Evolutionary conservation across 2,888 invertebrate species (phyloP).

Genomic region (Dilophus febrilis): DNA sequence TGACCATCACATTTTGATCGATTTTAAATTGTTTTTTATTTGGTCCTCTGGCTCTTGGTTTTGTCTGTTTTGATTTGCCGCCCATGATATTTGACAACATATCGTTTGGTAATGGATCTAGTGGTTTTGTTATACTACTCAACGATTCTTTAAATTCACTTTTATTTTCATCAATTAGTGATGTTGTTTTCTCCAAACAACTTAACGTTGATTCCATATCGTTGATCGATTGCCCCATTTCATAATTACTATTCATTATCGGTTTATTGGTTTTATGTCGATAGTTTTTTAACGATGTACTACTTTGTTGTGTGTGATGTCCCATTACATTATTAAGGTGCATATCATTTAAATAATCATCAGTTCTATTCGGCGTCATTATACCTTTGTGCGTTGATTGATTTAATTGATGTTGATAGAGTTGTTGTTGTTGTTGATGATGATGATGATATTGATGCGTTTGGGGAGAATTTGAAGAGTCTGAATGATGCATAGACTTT

Average conservation of each 20-base stretch:
- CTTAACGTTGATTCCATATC: slow-evolving; percentile 6
- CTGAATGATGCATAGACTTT: too few relatives aligned
- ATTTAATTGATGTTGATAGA: not conserved
- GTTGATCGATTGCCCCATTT: not conserved
- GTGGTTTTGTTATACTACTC: slow-evolving; percentile 6
- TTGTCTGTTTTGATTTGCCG: not conserved
- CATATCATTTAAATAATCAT: too few relatives aligned
- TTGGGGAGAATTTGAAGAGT: too few relatives aligned
- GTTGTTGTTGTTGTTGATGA: not conserved
- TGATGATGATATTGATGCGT: not conserved
- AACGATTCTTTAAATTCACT: slow-evolving; percentile 8
- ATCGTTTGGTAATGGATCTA: not conserved
- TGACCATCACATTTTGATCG: not conserved
- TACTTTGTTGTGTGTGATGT: too few relatives aligned
- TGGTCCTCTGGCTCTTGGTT: not conserved
- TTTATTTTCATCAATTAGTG: slow-evolving; percentile 7
- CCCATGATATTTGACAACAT: not conserved
- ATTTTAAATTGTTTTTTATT: not conserved
- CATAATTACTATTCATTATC: not conserved
- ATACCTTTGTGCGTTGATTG: slow-evolving; percentile 2
- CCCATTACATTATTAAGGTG: too few relatives aligned
- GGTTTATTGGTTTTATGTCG: slow-evolving; percentile 6
- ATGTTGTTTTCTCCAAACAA: slow-evolving; percentile 6
- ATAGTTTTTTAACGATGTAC: slow-evolving; percentile 7
- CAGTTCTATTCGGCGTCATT: too few relatives aligned